phyloP scores from a whole-genome alignment of 2,797 vertebrate genomes.

The Astyanax mexicanus region DNA sequence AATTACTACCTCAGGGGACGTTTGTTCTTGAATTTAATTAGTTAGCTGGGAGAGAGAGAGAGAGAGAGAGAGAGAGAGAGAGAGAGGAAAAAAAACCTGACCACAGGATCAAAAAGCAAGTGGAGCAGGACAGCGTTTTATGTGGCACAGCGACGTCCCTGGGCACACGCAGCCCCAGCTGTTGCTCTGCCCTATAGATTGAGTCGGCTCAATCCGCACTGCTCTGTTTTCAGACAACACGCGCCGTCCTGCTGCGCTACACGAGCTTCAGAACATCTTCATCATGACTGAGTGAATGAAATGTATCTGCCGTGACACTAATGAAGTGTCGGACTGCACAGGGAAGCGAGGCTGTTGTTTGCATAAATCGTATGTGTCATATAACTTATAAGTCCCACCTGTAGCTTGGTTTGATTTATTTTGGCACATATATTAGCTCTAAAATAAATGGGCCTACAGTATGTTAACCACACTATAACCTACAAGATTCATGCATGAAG shows the following conservation, averaged over 20 bases:
- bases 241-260: not conserved
- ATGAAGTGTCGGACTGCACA: not conserved
- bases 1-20: constrained; percentile 76
- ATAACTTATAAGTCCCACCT: not conserved
- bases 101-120: constrained; percentile 57
- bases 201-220: not conserved
- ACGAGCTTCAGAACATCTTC: not conserved
- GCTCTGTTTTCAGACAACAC: not conserved
- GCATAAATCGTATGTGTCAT: not conserved
- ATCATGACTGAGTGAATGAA: not conserved
- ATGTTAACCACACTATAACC: no score
- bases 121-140: constrained; percentile 55
- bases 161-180: constrained; percentile 55
- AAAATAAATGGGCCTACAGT: not conserved
- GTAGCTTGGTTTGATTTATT: not conserved
- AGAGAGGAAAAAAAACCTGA: constrained; percentile 60
- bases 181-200: constrained; percentile 40
- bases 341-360: not conserved
- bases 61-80: constrained; percentile 10
- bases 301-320: not conserved
- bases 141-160: constrained; percentile 59
- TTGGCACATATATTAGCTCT: not conserved
- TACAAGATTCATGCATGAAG: not conserved
- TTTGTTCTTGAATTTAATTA: constrained; percentile 77
- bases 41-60: constrained; percentile 54